Evolutionary conservation across 1,140 invertebrate genomes (phyloP), one percentile per base, ranked within the genome.

Genomic region (Achatina immaculata): DNA sequence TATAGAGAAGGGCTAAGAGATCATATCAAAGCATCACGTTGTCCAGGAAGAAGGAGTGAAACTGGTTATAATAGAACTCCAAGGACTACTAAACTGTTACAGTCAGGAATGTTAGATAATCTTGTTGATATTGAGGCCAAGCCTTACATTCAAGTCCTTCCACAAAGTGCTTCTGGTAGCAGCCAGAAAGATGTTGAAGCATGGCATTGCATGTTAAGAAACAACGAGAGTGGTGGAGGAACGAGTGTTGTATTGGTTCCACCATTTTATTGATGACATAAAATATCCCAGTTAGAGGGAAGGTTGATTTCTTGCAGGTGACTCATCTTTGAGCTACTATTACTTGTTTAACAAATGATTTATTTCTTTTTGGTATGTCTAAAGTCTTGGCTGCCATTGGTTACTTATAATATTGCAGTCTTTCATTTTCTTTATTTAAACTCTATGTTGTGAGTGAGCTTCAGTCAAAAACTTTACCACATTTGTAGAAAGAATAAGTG

Each of bases 211-310:
- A 45, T 71, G 38, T 31, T 40, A 42, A 45, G 68, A 71, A 45
- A 42, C 28, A 71, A 71, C 19, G 68, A 45, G 21, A 21, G 21
- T 40, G 19, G 28, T 48, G 28, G 31, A 48, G 42, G 48, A 48
- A 45, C 43, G 31, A 48, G 28, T 48, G 42, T 74, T 74, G 69
- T 72, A 24, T 74, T 48, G 6, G 48, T 74, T 48, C 34, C 48
- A 48, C 34, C 42, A 87, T 88, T 24, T 83, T 87, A 24, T 87
- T 87, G 58, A 91, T 90, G 0, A 48, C 19, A 19, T 48, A n/a
- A n/a, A n/a, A n/a, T n/a, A n/a, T n/a, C n/a, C n/a, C n/a, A n/a
- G n/a, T n/a, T n/a, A n/a, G n/a, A n/a, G n/a, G n/a, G n/a, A n/a
- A n/a, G n/a, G n/a, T n/a, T n/a, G n/a, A n/a, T n/a, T n/a, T n/a